Evolutionary conservation across 1,140 invertebrate genomes (phyloP).

Genomic region (Brachionus rotundiformis): DNA sequence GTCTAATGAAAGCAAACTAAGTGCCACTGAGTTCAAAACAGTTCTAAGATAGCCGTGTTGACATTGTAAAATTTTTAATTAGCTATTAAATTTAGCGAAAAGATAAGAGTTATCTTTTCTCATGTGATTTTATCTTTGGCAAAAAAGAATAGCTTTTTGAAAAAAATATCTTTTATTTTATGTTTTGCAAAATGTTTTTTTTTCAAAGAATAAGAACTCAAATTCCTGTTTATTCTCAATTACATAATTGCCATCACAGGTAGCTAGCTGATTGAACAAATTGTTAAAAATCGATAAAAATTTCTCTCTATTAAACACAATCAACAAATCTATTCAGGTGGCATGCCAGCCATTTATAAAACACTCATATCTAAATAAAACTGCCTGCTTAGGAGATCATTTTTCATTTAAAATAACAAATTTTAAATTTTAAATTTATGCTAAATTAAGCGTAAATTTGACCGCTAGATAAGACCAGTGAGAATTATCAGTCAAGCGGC

Average conservation of each 20-base stretch:
- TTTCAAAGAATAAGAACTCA: background rate
- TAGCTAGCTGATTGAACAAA: background rate
- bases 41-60: background rate
- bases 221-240: constrained; percentile 2
- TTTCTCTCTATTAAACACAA: background rate
- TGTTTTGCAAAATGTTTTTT: background rate
- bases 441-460: background rate
- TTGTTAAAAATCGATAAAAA: constrained; percentile 5
- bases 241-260: background rate
- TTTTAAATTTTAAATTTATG: too few relatives aligned
- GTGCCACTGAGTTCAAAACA: background rate
- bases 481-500: background rate
- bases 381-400: background rate
- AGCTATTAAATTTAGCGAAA: background rate
- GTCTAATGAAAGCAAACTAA: background rate
- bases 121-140: background rate
- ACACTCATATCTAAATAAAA: background rate
- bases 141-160: background rate
- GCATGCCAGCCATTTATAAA: background rate
- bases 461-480: background rate
- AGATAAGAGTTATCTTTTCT: background rate
- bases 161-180: background rate
- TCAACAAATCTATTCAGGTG: background rate
- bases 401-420: background rate
- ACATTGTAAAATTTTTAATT: background rate